These are phyloP conservation scores for Sebastolobus alascanus DNA, from an alignment of 2,797 vertebrate species.

Conservation along the genomic window DNA sequence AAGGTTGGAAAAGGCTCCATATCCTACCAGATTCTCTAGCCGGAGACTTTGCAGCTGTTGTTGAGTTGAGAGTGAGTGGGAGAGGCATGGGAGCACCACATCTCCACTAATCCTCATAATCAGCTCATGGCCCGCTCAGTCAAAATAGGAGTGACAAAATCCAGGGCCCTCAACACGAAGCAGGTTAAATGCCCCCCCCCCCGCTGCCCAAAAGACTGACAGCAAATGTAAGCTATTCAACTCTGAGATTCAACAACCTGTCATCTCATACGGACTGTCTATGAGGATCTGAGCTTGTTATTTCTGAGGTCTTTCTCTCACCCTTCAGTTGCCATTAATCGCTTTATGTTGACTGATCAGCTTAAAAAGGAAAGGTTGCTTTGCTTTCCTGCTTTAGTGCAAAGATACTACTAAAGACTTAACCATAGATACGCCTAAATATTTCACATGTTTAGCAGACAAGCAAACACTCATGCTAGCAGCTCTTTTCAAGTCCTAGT, in stretches of 20 bases:
- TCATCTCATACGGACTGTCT: conserved; percentile 16
- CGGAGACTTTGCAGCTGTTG: conserved; percentile 71
- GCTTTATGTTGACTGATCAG: background rate
- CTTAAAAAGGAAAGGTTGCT: conserved; percentile 8
- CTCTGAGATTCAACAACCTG: conserved; percentile 34
- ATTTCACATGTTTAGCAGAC: conserved; percentile 10
- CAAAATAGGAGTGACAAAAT: conserved; percentile 80
- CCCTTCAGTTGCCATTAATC: background rate
- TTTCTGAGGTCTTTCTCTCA: conserved; percentile 6
- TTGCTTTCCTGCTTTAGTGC: conserved; percentile 3
- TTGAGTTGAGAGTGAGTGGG: conserved; percentile 67
- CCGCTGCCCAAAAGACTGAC: conserved; percentile 52
- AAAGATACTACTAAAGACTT: background rate
- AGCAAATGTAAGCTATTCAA: conserved; percentile 49
- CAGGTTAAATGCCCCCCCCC: conserved; percentile 54
- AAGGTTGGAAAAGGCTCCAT: conserved; percentile 36
- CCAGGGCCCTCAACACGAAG: conserved; percentile 60
- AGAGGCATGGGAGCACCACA: conserved; percentile 65
- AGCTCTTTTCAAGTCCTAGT: conserved; percentile 15
- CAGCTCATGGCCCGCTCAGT: conserved; percentile 76
- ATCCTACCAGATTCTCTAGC: conserved; percentile 51
- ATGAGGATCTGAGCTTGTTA: conserved; percentile 11
- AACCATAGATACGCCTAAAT: background rate
- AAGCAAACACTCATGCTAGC: background rate
- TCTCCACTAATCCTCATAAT: conserved; percentile 81